Percentiles rank a stretch among this genome's conserved stretches.
phyloP scores from a whole-genome alignment of 2,888 invertebrate genomes.

The Mechanitis mazaeus region DNA sequence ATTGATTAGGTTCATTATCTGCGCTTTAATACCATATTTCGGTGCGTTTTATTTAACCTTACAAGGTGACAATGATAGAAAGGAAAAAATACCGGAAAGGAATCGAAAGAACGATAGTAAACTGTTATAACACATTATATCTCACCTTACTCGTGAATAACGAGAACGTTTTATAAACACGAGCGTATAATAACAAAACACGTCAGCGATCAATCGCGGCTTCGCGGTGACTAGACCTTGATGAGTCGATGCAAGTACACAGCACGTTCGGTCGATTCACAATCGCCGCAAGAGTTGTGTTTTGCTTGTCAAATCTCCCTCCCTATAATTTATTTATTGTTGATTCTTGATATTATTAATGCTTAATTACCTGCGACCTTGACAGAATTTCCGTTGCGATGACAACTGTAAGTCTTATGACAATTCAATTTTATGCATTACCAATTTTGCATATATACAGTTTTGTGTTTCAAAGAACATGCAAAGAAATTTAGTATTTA shows the following conservation, averaged over 20 bases:
- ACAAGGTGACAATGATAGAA: not conserved
- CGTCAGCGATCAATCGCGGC: conserved; percentile 15
- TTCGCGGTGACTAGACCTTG: conserved; percentile 17
- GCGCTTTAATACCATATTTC: not conserved
- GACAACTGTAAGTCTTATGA: too few relatives aligned
- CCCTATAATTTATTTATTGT: not conserved
- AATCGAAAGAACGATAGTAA: not conserved
- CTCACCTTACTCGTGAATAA: not conserved
- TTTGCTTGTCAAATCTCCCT: conserved; percentile 4
- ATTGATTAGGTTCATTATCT: not conserved
- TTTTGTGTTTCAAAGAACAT: too few relatives aligned
- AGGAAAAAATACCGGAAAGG: not conserved
- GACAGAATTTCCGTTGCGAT: too few relatives aligned
- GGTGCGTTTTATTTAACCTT: not conserved
- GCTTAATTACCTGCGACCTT: too few relatives aligned
- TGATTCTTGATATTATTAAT: too few relatives aligned
- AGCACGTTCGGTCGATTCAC: conserved; percentile 1
- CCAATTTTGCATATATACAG: too few relatives aligned
- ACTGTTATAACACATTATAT: not conserved
- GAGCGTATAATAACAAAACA: conserved; percentile 7
- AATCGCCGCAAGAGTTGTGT: conserved; percentile 23
- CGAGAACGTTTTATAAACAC: not conserved
- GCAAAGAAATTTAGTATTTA: too few relatives aligned
- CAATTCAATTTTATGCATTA: too few relatives aligned
- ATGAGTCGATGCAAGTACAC: not conserved